Evolutionary conservation across 2,888 invertebrate species (phyloP).

Genomic region (Sthenelais limicola): DNA sequence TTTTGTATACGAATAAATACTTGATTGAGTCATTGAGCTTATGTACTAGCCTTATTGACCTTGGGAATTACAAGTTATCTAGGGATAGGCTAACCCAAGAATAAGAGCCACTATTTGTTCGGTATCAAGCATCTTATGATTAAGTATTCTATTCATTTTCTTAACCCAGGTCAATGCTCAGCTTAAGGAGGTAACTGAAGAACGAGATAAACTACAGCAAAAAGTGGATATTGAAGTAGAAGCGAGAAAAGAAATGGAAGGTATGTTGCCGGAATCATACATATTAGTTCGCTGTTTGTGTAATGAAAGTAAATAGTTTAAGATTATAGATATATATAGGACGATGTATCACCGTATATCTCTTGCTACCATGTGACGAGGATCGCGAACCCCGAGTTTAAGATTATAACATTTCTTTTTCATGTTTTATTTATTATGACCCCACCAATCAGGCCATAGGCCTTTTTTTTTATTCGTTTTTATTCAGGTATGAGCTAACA

Average conservation of each 20-base stretch:
- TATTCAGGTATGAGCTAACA: no score
- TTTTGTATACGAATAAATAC: neutral
- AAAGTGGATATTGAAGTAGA: slow-evolving; percentile 64
- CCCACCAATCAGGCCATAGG: no score
- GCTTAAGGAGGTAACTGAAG: slow-evolving; percentile 63
- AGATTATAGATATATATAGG: no score
- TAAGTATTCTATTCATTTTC: neutral
- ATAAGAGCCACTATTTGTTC: neutral
- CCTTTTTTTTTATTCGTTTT: no score
- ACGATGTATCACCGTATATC: no score
- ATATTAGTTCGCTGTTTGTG: no score
- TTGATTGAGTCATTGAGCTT: neutral
- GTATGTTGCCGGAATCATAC: slow-evolving; percentile 54
- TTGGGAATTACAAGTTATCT: neutral
- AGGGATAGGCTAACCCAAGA: neutral
- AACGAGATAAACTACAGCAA: slow-evolving; percentile 60
- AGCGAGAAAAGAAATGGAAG: slow-evolving; percentile 64
- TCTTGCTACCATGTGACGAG: no score
- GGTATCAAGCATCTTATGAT: neutral
- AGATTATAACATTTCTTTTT: no score
- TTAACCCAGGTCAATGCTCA: slow-evolving; percentile 63
- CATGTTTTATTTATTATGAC: no score
- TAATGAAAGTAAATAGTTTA: no score
- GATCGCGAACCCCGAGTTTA: no score
- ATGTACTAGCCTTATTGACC: neutral